Conservation (phyloP, 2,888 invertebrate species). For the Eristalinus sepulchralis region DNA sequence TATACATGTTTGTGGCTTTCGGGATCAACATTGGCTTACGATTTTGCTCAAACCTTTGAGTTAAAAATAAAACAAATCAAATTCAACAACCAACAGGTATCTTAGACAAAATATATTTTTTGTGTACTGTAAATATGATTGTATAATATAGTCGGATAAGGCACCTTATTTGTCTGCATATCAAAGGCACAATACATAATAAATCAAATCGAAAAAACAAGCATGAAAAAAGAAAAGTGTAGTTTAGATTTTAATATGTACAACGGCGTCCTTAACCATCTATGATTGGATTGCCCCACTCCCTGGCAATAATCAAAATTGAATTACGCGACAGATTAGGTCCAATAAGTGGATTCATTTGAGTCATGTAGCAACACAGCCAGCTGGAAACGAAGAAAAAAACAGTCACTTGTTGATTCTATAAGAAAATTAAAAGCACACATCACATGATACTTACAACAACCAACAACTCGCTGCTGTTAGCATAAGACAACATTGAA, state of each 20-base stretch:
- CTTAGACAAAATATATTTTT: slow-evolving; percentile 59
- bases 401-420: neutral
- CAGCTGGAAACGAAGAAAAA: slow-evolving; percentile 73
- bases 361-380: slow-evolving; percentile 80
- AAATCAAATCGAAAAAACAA: slow-evolving; percentile 19
- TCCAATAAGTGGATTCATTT: slow-evolving; percentile 79
- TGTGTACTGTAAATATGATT: slow-evolving; percentile 60
- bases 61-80: neutral
- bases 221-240: slow-evolving; percentile 31
- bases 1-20: too few relatives aligned
- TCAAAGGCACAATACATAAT: slow-evolving; percentile 60
- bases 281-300: slow-evolving; percentile 76
- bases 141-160: slow-evolving; percentile 46
- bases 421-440: neutral
- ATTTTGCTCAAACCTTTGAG: too few relatives aligned
- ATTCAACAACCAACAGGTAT: slow-evolving; percentile 39
- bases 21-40: too few relatives aligned
- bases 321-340: slow-evolving; percentile 78
- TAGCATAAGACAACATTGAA: slow-evolving; percentile 79
- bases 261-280: slow-evolving; percentile 73
- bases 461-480: slow-evolving; percentile 79
- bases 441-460: slow-evolving; percentile 76
- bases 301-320: slow-evolving; percentile 78
- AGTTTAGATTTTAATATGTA: slow-evolving; percentile 14
- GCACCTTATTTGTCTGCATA: slow-evolving; percentile 39